Base-by-base conservation (phyloP, 2,888 invertebrate genomes). In the Calliopum simillimum region DNA sequence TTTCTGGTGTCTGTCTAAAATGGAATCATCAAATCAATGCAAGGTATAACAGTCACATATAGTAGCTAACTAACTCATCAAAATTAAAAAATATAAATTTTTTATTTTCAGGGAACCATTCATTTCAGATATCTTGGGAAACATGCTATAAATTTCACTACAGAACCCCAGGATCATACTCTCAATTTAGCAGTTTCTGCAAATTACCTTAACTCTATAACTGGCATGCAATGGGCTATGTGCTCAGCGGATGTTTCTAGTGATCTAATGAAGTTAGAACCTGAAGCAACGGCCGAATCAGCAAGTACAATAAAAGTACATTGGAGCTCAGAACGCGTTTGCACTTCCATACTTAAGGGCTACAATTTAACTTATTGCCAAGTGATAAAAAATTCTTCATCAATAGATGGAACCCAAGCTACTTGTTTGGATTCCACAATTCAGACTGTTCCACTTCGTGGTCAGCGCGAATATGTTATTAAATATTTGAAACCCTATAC, bases 151-250 rank as follows among this genome's bases (percentile, higher is more conserved):
- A 79, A 76, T 59, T 77, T 76, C 23, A 79, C 85, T 76, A 81
- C 88, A 84, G 86, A 87, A 80, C 87, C 88, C 84, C 78, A 86
- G 84, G 68, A 80, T 85, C 74, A 76, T 91, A 81, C 93, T 92
- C 79, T 80, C 23, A 81, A 79, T 72, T 94, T 94, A 87, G 94
- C 94, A 2, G 92, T 95, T 76, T 90, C 94, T 4, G 93, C 93
- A 2, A 94, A 94, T 79, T 90, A 89, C 53, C 86, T 87, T 0
- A 84, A 83, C 19, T 88, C 88, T 72, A 94, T 92, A 73, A 94
- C 93, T 82, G 94, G 94, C 2, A 93, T 95, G 92, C 88, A 91
- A 4, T 95, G 94, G 94, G 92, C 94, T 5, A 89, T 90, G 51
- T 95, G 95, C 71, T 79, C 77, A 1, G 78, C 77, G 16, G 75